Base-by-base conservation (phyloP, 1,140 invertebrate species). In the Gryllus bimaculatus region DNA sequence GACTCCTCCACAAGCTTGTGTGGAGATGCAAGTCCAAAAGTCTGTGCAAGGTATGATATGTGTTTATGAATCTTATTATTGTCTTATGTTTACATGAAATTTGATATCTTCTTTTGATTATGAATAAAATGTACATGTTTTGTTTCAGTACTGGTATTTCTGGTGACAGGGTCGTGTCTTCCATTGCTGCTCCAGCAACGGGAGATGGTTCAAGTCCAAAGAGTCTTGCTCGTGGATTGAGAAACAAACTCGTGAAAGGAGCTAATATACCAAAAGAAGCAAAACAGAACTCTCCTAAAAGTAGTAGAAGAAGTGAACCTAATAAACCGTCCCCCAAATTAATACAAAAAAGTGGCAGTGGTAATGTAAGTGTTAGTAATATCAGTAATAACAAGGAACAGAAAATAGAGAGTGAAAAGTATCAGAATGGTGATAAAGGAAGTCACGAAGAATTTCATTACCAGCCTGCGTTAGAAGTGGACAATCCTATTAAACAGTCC, bases 1-100 rank as follows among this genome's bases (percentile, higher is more conserved):
- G 93, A 95, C 85, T 91, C 90, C 47, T 90, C 89, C 7, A 88
- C 87, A 8, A 87, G 74, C n/a, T 48, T 79, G 8, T 79, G 75
- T 74, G 48, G 79, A n/a, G 79, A 79, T 18, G 49, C 21, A 8
- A 79, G 26, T 18, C 78, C 78, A 47, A 74, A 18, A 66, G 54
- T 66, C 54, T 18, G 26, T 39, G 10, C 54, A 66, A 66, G 54
- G 26, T 39, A 39, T 39, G 26, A 39, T 39, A 39, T 39, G 26
- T 39, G 5, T 1, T 39, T 2, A 39, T 39, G 26, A 39, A 5
- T 39, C 26, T 39, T 39, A 39, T 39, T 5, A 39, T 39, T 2
- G 26, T 39, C 26, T 39, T 1, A 39, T 2, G 26, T 39, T 39
- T 39, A 39, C 26, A 66, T 66, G 54, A 66, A 66, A 13, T 66